Conservation (phyloP, 2,113 vertebrate genomes). For the Pomatostomus ruficeps region DNA sequence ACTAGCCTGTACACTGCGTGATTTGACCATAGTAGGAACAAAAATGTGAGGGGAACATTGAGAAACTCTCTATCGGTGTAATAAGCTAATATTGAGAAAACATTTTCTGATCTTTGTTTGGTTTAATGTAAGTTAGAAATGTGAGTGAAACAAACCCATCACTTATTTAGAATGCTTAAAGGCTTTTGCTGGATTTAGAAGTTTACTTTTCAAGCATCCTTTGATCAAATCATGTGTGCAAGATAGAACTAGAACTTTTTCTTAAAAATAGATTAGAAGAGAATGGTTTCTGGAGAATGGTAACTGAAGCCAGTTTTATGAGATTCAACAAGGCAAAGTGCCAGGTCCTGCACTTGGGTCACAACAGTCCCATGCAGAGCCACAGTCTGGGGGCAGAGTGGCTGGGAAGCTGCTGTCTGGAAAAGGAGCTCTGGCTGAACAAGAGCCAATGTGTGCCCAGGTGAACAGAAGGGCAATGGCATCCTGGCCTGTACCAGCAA, state of each 20-base stretch:
- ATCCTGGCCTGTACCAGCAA: background rate
- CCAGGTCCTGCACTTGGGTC: background rate
- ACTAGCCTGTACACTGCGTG: background rate
- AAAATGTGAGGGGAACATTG: background rate
- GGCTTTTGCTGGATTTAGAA: background rate
- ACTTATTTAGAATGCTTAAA: background rate
- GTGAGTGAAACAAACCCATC: background rate
- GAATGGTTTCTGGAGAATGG: background rate
- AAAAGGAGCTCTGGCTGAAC: background rate
- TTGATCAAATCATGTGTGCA: background rate
- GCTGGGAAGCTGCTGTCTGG: background rate
- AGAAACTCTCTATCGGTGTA: background rate
- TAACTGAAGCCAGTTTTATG: background rate
- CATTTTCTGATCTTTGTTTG: background rate
- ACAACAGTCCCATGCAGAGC: background rate
- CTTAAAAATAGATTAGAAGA: background rate
- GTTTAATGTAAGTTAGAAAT: background rate
- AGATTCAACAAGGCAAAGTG: fast-evolving
- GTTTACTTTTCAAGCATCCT: background rate
- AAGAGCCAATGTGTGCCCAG: background rate
- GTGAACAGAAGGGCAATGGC: background rate
- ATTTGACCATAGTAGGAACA: background rate
- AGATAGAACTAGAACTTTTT: background rate
- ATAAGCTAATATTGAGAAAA: background rate
- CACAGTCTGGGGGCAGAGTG: no score